phyloP scores from a whole-genome alignment of 2,113 vertebrate genomes.

The Neoarius graeffei region DNA sequence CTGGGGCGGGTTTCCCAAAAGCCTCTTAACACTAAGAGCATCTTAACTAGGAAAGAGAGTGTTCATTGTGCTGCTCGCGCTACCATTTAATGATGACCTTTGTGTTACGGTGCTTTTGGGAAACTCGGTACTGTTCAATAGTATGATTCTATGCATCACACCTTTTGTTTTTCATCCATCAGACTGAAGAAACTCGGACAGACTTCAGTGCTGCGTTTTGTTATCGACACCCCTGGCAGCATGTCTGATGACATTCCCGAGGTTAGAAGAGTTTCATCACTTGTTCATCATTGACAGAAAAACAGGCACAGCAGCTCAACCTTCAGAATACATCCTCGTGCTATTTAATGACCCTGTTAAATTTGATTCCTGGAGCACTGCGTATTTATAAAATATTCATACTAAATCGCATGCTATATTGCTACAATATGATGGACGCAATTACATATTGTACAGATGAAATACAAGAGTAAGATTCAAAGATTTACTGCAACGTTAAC shows the following conservation, averaged over 20 bases:
- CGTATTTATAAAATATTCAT: not conserved
- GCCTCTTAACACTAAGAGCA: no score
- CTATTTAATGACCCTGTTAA: constrained; percentile 70
- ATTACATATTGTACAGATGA: not conserved
- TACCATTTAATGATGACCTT: no score
- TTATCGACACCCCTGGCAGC: constrained; percentile 67
- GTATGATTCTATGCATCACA: not conserved
- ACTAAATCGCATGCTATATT: not conserved
- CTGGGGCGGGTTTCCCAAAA: no score
- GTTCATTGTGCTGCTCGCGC: no score
- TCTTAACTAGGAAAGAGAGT: no score
- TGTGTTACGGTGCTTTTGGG: no score
- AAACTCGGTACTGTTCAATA: not conserved
- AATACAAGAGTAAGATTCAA: not conserved
- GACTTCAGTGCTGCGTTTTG: constrained; percentile 65
- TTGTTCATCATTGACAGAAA: constrained; percentile 55
- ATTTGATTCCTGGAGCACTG: not conserved
- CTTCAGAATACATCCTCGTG: constrained; percentile 63
- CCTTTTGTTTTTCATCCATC: not conserved
- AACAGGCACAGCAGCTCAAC: constrained; percentile 47
- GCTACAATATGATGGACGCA: not conserved
- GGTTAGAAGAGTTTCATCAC: constrained; percentile 45
- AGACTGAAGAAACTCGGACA: constrained; percentile 65
- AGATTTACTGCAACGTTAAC: not conserved
- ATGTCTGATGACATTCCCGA: constrained; percentile 61